A percentile compares a stretch with the other conserved stretches of the same genome.
Evolutionary conservation across 2,888 invertebrate species (phyloP).

Genomic region (Belgica antarctica): DNA sequence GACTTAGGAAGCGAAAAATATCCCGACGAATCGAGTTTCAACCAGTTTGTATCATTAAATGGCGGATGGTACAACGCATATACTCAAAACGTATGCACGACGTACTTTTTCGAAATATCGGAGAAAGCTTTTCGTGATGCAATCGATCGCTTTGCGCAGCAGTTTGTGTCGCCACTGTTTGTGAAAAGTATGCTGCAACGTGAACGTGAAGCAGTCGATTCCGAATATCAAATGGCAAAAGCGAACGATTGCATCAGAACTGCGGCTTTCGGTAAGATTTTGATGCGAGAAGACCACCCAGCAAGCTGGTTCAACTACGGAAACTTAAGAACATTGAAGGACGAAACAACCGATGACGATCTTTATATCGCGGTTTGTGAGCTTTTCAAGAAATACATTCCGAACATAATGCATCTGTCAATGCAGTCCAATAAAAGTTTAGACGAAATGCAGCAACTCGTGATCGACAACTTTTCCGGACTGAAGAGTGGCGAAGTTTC

Average conservation of each 20-base stretch:
- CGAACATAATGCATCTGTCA: conserved; percentile 82
- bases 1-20: conserved; percentile 92
- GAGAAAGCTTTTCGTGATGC: conserved; percentile 73
- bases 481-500: not conserved
- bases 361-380: conserved; percentile 69
- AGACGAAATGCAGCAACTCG: conserved; percentile 50
- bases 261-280: conserved; percentile 49
- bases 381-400: conserved; percentile 75
- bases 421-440: conserved; percentile 64
- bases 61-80: conserved; percentile 85
- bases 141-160: conserved; percentile 83
- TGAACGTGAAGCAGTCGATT: conserved; percentile 73
- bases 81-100: conserved; percentile 83
- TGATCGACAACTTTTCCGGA: conserved; percentile 19
- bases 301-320: conserved; percentile 84
- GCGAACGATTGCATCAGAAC: conserved; percentile 57
- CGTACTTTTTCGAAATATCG: conserved; percentile 85
- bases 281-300: conserved; percentile 60
- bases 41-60: conserved; percentile 75
- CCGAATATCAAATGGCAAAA: not conserved
- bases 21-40: conserved; percentile 81
- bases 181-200: conserved; percentile 78
- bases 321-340: conserved; percentile 69
- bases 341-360: conserved; percentile 59
- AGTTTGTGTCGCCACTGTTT: conserved; percentile 84